Evolutionary conservation across 2,888 invertebrate species (phyloP).

Genomic region (Erannis defoliaria): DNA sequence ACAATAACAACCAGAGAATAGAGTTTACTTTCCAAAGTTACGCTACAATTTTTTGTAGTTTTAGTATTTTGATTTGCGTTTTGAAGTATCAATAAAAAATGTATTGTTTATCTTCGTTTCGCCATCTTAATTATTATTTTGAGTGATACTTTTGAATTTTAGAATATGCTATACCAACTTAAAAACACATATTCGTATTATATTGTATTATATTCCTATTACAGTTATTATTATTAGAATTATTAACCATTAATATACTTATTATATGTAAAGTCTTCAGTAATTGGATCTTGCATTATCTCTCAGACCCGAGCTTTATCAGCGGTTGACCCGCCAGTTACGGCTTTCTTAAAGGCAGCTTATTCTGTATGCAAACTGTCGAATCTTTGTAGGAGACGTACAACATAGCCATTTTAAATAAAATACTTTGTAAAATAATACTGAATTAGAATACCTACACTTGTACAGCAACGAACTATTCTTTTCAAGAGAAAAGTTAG

Average conservation of each 20-base stretch:
- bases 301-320: slow-evolving; percentile 20
- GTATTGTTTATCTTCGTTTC: no score
- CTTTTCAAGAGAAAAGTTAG: no score
- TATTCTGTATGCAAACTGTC: slow-evolving; percentile 45
- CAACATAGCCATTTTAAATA: slow-evolving; percentile 24
- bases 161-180: no score
- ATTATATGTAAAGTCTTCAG: background rate
- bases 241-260: background rate
- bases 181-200: no score
- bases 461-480: background rate
- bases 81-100: no score
- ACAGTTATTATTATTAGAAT: background rate
- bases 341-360: slow-evolving; percentile 39
- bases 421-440: background rate
- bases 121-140: no score
- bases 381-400: slow-evolving; percentile 33
- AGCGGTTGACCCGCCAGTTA: slow-evolving; percentile 39
- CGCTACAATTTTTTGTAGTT: no score
- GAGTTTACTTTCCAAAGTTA: no score
- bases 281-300: background rate
- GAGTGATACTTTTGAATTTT: no score
- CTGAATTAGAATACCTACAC: background rate
- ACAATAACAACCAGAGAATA: no score
- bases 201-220: background rate
- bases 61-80: no score